A percentile compares a stretch with the other conserved stretches of the same genome.
phyloP scores from a whole-genome alignment of 2,888 invertebrate species.

The Nomada hirtipes region DNA sequence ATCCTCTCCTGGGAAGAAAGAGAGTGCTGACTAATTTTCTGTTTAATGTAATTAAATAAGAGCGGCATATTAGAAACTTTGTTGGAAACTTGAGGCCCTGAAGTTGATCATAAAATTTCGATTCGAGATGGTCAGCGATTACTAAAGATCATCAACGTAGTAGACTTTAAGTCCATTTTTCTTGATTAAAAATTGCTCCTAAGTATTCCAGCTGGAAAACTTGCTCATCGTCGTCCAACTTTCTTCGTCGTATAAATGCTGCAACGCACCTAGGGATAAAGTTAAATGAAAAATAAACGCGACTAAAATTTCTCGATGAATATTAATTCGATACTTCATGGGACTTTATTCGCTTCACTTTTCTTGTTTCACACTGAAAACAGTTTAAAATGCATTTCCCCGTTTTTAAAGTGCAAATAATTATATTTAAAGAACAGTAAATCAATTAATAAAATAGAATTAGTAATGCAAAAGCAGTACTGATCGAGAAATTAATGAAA shows the following conservation, averaged over 20 bases:
- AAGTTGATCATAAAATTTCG: slow-evolving; percentile 13
- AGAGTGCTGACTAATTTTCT: not conserved
- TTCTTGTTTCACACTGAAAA: not conserved
- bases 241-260: slow-evolving; percentile 18
- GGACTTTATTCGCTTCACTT: slow-evolving; percentile 12
- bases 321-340: slow-evolving; percentile 14
- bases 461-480: too few species aligned
- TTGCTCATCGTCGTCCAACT: slow-evolving; percentile 29
- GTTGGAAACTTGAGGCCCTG: not conserved
- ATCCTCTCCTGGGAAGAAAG: too few species aligned
- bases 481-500: too few species aligned
- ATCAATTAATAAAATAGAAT: too few species aligned
- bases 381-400: not conserved
- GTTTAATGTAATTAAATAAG: not conserved
- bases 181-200: not conserved
- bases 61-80: slow-evolving; percentile 1
- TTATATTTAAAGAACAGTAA: too few species aligned
- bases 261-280: slow-evolving; percentile 9
- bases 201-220: slow-evolving; percentile 14
- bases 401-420: too few species aligned
- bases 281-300: slow-evolving; percentile 28
- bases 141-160: not conserved
- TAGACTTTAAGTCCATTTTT: not conserved
- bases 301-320: slow-evolving; percentile 28
- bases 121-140: not conserved